Percentiles rank a stretch among this genome's conserved stretches.
phyloP scores from a whole-genome alignment of 1,140 invertebrate genomes.

The Drosophila baimaii region DNA sequence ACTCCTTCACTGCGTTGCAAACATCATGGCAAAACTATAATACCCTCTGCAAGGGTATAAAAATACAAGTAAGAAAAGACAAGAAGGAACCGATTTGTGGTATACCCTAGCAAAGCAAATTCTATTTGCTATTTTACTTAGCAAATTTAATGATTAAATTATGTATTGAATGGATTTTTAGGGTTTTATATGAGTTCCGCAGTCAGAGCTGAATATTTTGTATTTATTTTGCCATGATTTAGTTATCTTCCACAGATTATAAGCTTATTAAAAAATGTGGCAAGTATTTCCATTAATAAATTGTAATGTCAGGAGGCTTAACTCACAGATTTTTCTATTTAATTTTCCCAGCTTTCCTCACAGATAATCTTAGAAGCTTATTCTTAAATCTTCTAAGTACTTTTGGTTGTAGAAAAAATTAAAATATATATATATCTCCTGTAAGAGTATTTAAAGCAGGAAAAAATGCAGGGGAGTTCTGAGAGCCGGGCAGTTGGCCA shows the following conservation, averaged over 20 bases:
- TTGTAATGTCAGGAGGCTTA: not conserved
- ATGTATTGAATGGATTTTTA: not conserved
- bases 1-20: too few relatives aligned
- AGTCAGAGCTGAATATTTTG: not conserved
- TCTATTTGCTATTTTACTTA: constrained; percentile 2
- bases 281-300: not conserved
- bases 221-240: not conserved
- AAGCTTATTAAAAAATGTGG: not conserved
- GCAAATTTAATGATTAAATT: not conserved
- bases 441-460: not conserved
- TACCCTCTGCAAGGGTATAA: too few relatives aligned
- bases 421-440: not conserved
- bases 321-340: not conserved
- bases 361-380: not conserved
- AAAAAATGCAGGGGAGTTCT: not conserved
- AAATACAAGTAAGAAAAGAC: too few relatives aligned
- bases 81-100: constrained; percentile 14
- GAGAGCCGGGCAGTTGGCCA: constrained; percentile 41
- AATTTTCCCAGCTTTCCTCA: not conserved
- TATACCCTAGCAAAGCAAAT: constrained; percentile 2
- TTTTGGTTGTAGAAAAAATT: too few relatives aligned
- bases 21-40: too few relatives aligned
- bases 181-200: not conserved
- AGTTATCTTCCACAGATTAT: not conserved
- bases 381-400: not conserved